A percentile compares a stretch with the other conserved stretches of the same genome.
Conservation (phyloP, 2,113 vertebrate genomes). For the Rattus norvegicus region DNA sequence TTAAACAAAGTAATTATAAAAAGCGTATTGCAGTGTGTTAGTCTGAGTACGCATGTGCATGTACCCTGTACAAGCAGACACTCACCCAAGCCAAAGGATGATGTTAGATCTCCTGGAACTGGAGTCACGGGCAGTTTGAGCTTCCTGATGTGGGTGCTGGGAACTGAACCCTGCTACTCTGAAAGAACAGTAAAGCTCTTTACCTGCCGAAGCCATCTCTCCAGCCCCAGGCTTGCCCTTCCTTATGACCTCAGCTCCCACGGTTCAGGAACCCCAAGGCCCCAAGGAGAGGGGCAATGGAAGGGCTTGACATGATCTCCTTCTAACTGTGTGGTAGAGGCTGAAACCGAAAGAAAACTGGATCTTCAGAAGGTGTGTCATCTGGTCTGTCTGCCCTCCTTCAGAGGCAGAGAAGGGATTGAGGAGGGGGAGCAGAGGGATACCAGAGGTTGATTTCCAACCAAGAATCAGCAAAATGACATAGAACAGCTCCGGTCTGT, state of each 20-base stretch:
- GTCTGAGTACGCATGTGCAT: not conserved
- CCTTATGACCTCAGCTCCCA: not conserved
- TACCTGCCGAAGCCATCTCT: not conserved
- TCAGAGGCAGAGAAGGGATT: not conserved
- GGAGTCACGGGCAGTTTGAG: not conserved
- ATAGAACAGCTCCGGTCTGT: not conserved
- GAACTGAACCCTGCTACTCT: not conserved
- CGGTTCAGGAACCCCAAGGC: not conserved
- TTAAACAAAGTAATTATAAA: not conserved
- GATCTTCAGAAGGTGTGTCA: not conserved
- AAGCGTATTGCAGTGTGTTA: not conserved
- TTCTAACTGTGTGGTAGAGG: not conserved
- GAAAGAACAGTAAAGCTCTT: not conserved
- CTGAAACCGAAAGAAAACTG: not conserved
- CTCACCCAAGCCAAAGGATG: not conserved
- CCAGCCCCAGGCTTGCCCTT: not conserved
- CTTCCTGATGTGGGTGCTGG: not conserved
- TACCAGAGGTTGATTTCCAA: not conserved
- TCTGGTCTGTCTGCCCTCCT: not conserved
- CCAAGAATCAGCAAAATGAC: conserved; percentile 28
- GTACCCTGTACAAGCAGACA: not conserved
- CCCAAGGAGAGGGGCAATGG: not conserved
- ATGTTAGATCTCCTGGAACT: not conserved
- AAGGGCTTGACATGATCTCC: not conserved
- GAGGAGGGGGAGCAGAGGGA: not conserved